These are phyloP conservation scores for Manis pentadactyla DNA, from an alignment of 2,797 vertebrate genomes.

Conservation along the genomic window DNA sequence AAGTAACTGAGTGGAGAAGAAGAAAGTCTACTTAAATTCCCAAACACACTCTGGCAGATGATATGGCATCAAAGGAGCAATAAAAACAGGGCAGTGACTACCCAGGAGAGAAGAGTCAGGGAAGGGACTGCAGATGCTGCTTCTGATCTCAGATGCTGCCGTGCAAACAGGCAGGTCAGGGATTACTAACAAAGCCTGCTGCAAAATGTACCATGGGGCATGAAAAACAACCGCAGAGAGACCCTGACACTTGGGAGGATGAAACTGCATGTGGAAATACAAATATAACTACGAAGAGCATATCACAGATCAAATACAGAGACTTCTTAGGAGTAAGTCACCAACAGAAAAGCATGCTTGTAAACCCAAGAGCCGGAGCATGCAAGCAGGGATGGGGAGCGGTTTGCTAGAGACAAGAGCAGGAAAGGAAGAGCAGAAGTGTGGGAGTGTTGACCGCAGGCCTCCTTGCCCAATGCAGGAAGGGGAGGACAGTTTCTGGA, in stretches of 20 bases:
- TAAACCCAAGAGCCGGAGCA: neutral
- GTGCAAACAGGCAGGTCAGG: fast-evolving
- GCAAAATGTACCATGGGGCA: fast-evolving
- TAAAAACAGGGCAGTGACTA: neutral
- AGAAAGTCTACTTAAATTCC: neutral
- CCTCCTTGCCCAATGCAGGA: neutral
- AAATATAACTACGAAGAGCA: neutral
- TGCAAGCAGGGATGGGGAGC: fast-evolving
- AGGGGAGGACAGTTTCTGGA: fast-evolving
- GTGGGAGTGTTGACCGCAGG: fast-evolving
- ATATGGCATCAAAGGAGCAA: neutral
- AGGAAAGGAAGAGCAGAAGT: neutral
- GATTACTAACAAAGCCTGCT: neutral
- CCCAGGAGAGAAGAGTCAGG: neutral
- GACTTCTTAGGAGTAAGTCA: neutral
- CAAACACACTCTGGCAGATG: neutral
- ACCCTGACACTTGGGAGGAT: neutral
- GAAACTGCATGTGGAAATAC: neutral
- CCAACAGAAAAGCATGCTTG: neutral
- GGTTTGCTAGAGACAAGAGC: neutral
- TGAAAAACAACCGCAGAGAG: neutral
- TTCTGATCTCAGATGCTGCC: neutral
- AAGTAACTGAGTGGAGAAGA: neutral
- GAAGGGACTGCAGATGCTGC: neutral
- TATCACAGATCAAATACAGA: fast-evolving